phyloP scores from a whole-genome alignment of 1,140 invertebrate species.

The Lepidurus packardi region DNA sequence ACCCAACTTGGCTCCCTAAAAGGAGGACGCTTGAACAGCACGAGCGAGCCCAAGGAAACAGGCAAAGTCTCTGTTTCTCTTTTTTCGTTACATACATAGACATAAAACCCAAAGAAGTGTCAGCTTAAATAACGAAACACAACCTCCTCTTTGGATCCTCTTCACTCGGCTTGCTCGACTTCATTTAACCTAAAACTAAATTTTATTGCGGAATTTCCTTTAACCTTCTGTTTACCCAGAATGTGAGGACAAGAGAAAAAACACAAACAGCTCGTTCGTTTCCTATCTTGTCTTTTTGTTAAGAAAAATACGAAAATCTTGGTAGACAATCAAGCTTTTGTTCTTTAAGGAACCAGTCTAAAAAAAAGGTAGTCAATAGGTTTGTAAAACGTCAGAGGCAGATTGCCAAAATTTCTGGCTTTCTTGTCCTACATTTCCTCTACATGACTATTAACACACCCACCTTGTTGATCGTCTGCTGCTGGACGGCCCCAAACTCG shows the following conservation, averaged over 20 bases:
- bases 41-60: neutral
- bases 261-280: neutral
- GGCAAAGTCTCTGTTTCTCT: neutral
- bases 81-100: neutral
- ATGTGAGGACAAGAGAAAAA: too few relatives aligned
- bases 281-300: neutral
- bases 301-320: too few relatives aligned
- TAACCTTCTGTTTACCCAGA: too few relatives aligned
- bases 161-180: too few relatives aligned
- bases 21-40: neutral
- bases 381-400: neutral
- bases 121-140: neutral
- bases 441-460: neutral
- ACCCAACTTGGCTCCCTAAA: neutral
- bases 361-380: too few relatives aligned
- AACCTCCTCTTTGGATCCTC: neutral
- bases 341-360: too few relatives aligned
- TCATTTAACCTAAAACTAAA: too few relatives aligned
- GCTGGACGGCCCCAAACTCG: neutral
- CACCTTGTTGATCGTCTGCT: neutral
- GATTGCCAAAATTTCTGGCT: neutral
- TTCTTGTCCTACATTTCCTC: conserved; percentile 4
- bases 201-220: too few relatives aligned
- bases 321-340: too few relatives aligned
- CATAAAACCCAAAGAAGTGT: neutral